A percentile compares a stretch with the other conserved stretches of the same genome.
These are phyloP conservation scores for Diaperis boleti DNA, from an alignment of 2,888 invertebrate genomes.

Conservation along the genomic window DNA sequence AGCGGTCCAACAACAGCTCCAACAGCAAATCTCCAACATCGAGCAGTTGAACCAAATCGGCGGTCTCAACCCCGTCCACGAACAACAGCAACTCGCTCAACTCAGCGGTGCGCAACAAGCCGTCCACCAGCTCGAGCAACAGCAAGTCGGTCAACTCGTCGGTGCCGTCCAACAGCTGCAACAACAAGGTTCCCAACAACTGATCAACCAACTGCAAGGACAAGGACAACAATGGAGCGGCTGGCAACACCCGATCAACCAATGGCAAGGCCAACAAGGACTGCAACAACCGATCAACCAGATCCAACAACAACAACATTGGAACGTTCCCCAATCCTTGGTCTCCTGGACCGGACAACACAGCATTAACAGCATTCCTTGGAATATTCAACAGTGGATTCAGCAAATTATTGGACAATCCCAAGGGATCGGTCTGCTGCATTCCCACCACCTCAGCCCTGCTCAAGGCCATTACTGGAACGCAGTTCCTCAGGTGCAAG, in stretches of 20 bases:
- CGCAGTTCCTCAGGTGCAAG: slow-evolving; percentile 22
- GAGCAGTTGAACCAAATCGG: not conserved
- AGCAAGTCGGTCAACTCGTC: not conserved
- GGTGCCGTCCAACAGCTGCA: not conserved
- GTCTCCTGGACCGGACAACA: not conserved
- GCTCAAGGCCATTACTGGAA: slow-evolving; percentile 4
- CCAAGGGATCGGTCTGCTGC: too few species aligned
- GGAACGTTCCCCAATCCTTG: not conserved
- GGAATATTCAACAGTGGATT: not conserved
- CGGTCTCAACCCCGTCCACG: not conserved
- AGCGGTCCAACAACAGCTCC: slow-evolving; percentile 7
- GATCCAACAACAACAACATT: not conserved
- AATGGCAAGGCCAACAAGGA: not conserved
- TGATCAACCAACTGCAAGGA: not conserved
- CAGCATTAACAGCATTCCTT: slow-evolving; percentile 9
- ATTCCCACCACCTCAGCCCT: not conserved
- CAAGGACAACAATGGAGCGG: not conserved
- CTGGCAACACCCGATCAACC: not conserved
- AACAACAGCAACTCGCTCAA: slow-evolving; percentile 5
- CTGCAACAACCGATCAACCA: not conserved
- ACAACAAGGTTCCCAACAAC: not conserved
- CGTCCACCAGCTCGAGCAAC: slow-evolving; percentile 1
- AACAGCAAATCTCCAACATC: not conserved
- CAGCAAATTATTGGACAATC: too few species aligned
- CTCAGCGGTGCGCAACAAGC: not conserved